Evolutionary conservation across 2,113 vertebrate genomes (phyloP).

Genomic region (Amblyornis subalaris): DNA sequence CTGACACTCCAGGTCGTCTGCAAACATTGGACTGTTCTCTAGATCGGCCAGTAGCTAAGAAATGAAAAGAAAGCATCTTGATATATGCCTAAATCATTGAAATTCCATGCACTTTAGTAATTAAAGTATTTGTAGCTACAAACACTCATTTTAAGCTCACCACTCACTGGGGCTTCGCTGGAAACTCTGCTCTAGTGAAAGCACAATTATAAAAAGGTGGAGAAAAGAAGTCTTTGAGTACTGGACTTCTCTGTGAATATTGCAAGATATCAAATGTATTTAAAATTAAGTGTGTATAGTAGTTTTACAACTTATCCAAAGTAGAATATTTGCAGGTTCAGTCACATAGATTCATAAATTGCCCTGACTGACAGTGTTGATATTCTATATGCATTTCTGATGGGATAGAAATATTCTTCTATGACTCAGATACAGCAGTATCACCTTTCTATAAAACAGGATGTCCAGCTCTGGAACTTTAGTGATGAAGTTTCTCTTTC

Average conservation of each 20-base stretch:
- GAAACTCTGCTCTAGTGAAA: neutral
- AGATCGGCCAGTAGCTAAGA: conserved; percentile 90
- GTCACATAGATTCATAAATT: neutral
- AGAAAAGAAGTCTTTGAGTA: no score
- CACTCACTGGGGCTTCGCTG: neutral
- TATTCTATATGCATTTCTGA: neutral
- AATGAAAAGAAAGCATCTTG: neutral
- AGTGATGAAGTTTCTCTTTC: neutral
- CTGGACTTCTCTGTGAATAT: neutral
- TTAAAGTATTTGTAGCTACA: neutral
- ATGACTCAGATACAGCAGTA: neutral
- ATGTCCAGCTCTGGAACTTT: neutral
- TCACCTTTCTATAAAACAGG: neutral
- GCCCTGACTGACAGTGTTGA: neutral
- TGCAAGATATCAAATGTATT: neutral
- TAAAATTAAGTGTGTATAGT: neutral
- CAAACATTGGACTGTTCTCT: conserved; percentile 95
- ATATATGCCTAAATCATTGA: neutral
- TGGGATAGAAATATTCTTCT: neutral
- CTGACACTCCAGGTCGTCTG: conserved; percentile 91
- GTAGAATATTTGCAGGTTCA: neutral
- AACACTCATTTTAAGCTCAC: neutral
- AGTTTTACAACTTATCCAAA: neutral
- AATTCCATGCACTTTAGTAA: neutral
- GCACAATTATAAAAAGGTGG: neutral